Conservation (phyloP, 2,888 invertebrate species). For the Buathra laborator region DNA sequence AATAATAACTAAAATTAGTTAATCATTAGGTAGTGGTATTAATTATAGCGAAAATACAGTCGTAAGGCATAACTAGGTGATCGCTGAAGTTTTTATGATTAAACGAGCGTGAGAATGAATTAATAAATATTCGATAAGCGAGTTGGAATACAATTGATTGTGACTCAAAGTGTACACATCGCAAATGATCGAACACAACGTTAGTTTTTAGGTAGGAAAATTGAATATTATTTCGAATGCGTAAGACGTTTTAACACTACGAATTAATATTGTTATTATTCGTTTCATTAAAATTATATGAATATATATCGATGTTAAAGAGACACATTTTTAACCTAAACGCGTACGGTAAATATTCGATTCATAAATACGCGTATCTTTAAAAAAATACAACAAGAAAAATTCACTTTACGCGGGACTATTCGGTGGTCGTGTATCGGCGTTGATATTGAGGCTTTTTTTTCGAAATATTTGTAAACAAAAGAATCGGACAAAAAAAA, state of each 20-base stretch:
- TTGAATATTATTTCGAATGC: conserved; percentile 46
- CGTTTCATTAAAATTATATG: conserved; percentile 14
- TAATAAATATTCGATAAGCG: conserved; percentile 31
- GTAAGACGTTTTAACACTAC: conserved; percentile 14
- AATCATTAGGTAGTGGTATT: conserved; percentile 64
- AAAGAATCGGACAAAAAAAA: not conserved
- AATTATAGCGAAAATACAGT: conserved; percentile 61
- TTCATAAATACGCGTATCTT: not conserved
- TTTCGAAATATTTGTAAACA: no score
- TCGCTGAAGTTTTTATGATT: conserved; percentile 69
- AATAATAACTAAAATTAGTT: conserved; percentile 63
- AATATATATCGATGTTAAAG: not conserved
- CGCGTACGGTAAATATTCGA: not conserved
- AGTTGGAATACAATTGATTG: conserved; percentile 53
- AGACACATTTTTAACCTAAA: not conserved
- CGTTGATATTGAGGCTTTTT: not conserved
- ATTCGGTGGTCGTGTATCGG: not conserved
- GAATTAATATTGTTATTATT: conserved; percentile 21
- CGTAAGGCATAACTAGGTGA: conserved; percentile 64
- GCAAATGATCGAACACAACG: conserved; percentile 64
- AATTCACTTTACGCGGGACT: not conserved
- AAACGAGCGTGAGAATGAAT: conserved; percentile 51
- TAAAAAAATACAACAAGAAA: not conserved
- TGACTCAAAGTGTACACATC: conserved; percentile 56
- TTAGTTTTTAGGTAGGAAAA: conserved; percentile 68